A percentile compares a stretch with the other conserved stretches of the same genome.
phyloP scores from a whole-genome alignment of 2,888 invertebrate species.

The Ochropacha duplaris region DNA sequence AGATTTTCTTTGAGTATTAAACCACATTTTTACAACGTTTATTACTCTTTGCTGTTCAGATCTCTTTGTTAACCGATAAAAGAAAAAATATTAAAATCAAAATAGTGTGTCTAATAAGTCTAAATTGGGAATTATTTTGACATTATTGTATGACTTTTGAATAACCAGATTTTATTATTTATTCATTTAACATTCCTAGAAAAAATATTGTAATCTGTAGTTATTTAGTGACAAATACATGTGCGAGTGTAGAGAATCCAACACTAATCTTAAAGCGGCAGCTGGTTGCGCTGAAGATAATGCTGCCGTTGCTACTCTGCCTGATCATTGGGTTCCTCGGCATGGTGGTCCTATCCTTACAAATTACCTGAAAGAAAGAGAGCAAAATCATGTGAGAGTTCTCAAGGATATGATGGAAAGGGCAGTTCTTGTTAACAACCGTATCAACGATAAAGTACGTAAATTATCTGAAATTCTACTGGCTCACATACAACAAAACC shows the following conservation, averaged over 20 bases:
- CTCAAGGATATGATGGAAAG: constrained; percentile 36
- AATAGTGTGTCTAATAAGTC: neutral
- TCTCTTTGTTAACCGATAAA: neutral
- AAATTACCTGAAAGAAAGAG: constrained; percentile 56
- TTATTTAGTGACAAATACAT: constrained; percentile 3
- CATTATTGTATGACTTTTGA: neutral
- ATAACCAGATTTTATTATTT: neutral
- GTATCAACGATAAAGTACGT: constrained; percentile 51
- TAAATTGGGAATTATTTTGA: neutral
- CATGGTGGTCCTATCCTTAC: constrained; percentile 53
- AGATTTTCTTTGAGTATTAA: too few relatives aligned
- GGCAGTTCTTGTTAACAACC: constrained; percentile 44
- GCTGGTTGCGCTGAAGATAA: constrained; percentile 55
- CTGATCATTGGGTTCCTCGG: constrained; percentile 56
- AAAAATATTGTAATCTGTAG: neutral
- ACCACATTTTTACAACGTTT: too few relatives aligned
- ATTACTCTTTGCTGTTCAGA: too few relatives aligned
- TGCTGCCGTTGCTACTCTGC: constrained; percentile 59
- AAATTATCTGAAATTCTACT: constrained; percentile 50
- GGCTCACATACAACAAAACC: constrained; percentile 48
- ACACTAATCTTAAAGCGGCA: constrained; percentile 29
- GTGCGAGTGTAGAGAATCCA: constrained; percentile 11
- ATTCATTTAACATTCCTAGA: neutral
- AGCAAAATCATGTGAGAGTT: constrained; percentile 43
- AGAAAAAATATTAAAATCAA: neutral